Percentiles rank a stretch among this genome's conserved stretches.
Evolutionary conservation across 2,888 invertebrate genomes (phyloP).

Genomic region (Xylota sylvarum): DNA sequence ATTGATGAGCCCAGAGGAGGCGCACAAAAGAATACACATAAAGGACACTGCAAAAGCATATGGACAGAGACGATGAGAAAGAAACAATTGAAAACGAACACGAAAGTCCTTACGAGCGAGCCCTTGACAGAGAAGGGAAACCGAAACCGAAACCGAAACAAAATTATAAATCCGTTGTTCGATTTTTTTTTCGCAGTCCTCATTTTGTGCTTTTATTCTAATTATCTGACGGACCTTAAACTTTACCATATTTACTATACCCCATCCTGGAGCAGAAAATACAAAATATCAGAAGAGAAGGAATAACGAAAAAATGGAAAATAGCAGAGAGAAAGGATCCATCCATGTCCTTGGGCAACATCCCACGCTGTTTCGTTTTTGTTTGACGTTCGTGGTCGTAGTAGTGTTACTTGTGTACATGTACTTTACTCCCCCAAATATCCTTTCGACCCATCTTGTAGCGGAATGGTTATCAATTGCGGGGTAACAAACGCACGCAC

Average conservation of each 20-base stretch:
- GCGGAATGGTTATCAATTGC: conserved; percentile 58
- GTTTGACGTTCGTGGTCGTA: conserved; percentile 66
- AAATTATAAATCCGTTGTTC: conserved; percentile 36
- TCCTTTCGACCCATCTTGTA: conserved; percentile 38
- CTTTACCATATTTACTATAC: conserved; percentile 46
- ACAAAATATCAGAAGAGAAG: conserved; percentile 1
- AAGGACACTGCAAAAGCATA: conserved; percentile 15
- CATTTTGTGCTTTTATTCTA: conserved; percentile 55
- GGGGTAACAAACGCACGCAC: conserved; percentile 57
- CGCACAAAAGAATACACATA: conserved; percentile 6
- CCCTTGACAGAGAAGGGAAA: conserved; percentile 44
- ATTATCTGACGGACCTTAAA: conserved; percentile 64
- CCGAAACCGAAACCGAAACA: not conserved
- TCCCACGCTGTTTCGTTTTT: conserved; percentile 76
- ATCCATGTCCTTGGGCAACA: conserved; percentile 79
- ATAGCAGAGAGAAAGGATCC: conserved; percentile 31
- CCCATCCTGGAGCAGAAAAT: conserved; percentile 42
- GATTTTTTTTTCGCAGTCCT: conserved; percentile 14
- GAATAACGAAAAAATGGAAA: conserved; percentile 18
- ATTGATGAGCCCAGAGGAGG: conserved; percentile 57
- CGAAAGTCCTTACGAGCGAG: conserved; percentile 27
- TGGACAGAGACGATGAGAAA: conserved; percentile 12
- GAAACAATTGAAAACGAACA: conserved; percentile 28
- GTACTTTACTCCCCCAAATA: conserved; percentile 21
- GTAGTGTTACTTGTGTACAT: conserved; percentile 44